Evolutionary conservation across 1,140 invertebrate species (phyloP).

Genomic region (Drosophila saltans): DNA sequence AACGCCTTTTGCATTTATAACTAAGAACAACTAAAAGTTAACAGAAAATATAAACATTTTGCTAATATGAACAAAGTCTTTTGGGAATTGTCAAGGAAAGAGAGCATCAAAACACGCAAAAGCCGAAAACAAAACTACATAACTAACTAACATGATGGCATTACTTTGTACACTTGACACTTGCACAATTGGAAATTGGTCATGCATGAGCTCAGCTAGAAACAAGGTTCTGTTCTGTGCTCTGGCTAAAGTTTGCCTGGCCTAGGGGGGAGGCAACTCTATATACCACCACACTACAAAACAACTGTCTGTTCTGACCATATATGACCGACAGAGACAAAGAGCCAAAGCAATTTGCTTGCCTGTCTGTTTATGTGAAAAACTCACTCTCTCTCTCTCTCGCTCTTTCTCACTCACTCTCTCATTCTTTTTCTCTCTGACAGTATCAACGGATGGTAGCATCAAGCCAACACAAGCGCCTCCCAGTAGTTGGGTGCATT

Average conservation of each 20-base stretch:
- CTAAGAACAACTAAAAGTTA: slow-evolving; percentile 1
- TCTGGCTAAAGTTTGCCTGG: slow-evolving; percentile 3
- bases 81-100: slow-evolving; percentile 24
- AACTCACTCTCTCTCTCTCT: slow-evolving; percentile 1
- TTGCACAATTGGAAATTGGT: slow-evolving; percentile 68
- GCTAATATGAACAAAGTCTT: slow-evolving; percentile 43
- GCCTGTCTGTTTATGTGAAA: slow-evolving; percentile 43
- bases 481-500: slow-evolving; percentile 73
- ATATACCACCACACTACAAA: too few relatives aligned
- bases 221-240: background rate
- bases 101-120: slow-evolving; percentile 9
- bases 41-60: slow-evolving; percentile 36
- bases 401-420: background rate
- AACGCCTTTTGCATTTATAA: slow-evolving; percentile 1
- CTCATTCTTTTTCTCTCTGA: background rate
- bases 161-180: slow-evolving; percentile 59
- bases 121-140: slow-evolving; percentile 55
- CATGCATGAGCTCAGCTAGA: slow-evolving; percentile 44
- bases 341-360: slow-evolving; percentile 38
- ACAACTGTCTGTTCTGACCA: slow-evolving; percentile 1
- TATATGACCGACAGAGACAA: slow-evolving; percentile 10
- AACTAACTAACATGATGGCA: slow-evolving; percentile 57
- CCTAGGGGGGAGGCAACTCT: slow-evolving; percentile 11
- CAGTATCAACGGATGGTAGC: slow-evolving; percentile 52
- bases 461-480: slow-evolving; percentile 2